Conservation (phyloP, 2,113 vertebrate species). For the Charadrius vociferus region DNA sequence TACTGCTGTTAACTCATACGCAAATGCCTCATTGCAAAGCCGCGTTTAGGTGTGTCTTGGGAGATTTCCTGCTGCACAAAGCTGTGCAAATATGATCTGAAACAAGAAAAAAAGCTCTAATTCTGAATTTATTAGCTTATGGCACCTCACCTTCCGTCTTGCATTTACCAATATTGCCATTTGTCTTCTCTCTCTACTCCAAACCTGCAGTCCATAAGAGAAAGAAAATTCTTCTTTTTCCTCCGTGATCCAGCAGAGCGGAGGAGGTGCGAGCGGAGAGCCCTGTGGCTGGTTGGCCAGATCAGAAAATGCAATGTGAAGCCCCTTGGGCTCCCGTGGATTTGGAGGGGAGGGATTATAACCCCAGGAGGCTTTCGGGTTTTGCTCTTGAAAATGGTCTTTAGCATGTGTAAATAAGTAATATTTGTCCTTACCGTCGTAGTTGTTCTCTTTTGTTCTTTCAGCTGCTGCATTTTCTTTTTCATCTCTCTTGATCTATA, state of each 20-base stretch:
- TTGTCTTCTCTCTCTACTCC: neutral
- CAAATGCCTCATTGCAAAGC: neutral
- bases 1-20: neutral
- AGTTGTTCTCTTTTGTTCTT: neutral
- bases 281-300: neutral
- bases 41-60: neutral
- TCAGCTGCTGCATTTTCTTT: neutral
- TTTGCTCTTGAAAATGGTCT: neutral
- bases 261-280: no score
- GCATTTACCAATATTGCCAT: neutral
- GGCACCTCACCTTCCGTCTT: neutral
- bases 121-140: neutral
- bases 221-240: neutral
- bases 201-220: neutral
- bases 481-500: neutral
- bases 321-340: neutral
- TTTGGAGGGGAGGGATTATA: neutral
- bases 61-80: neutral
- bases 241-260: accelerated
- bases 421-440: neutral
- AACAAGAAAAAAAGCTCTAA: neutral
- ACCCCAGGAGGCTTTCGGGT: neutral
- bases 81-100: neutral
- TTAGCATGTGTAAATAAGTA: neutral
- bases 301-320: neutral